phyloP scores from a whole-genome alignment of 2,797 vertebrate species.

The Sitta carolinensis region DNA sequence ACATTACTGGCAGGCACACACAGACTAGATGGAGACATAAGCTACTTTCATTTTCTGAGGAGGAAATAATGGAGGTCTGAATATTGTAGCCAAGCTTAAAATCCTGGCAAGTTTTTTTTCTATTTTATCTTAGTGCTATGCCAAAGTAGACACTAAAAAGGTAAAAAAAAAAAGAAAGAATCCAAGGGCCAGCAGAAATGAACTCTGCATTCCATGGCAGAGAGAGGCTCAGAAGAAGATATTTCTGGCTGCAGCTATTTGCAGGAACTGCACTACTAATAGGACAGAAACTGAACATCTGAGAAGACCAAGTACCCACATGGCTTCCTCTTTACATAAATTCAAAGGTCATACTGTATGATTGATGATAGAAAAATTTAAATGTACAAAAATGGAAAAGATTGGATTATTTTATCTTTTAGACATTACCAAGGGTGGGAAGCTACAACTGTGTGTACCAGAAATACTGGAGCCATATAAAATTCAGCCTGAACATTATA shows the following conservation, averaged over 20 bases:
- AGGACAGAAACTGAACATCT: background rate
- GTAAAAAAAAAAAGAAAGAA: background rate
- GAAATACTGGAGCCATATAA: background rate
- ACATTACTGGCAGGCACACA: constrained; percentile 52
- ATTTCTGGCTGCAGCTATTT: constrained; percentile 55
- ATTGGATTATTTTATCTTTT: background rate
- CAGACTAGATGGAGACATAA: background rate
- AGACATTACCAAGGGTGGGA: background rate
- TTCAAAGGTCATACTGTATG: background rate
- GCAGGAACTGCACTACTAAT: constrained; percentile 2
- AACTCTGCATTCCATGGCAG: background rate
- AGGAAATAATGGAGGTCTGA: background rate
- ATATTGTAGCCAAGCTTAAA: background rate
- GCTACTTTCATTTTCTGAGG: background rate
- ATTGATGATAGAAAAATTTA: background rate
- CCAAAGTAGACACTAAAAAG: constrained; percentile 7
- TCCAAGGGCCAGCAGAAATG: background rate
- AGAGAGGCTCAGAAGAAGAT: background rate
- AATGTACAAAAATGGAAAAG: background rate
- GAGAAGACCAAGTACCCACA: background rate
- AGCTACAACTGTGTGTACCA: background rate
- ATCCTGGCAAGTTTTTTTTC: background rate
- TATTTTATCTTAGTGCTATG: background rate
- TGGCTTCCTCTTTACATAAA: background rate
- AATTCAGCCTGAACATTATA: background rate